These are phyloP conservation scores for Drosophila mettleri DNA, from an alignment of 2,888 invertebrate genomes.

Conservation along the genomic window DNA sequence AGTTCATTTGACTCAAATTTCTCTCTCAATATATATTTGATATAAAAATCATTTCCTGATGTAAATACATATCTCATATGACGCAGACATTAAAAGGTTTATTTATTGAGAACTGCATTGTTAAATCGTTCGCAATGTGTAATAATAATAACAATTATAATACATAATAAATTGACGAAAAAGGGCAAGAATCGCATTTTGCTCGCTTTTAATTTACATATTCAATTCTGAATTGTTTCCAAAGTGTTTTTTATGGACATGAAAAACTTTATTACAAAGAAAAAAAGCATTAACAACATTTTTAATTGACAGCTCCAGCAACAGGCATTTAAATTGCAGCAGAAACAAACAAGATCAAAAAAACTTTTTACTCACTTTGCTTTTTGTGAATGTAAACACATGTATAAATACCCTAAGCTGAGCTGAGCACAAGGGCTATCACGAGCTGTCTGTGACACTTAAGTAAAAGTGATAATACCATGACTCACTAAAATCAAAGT, in stretches of 20 bases:
- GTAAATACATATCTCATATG: not conserved
- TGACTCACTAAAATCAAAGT: not conserved
- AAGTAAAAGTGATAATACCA: not conserved
- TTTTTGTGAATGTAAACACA: conserved; percentile 10
- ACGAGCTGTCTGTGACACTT: not conserved
- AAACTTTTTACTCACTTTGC: conserved; percentile 38
- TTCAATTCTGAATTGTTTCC: conserved; percentile 1
- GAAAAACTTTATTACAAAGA: conserved; percentile 8
- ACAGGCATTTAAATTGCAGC: conserved; percentile 36
- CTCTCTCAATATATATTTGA: too few species aligned
- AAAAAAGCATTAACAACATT: conserved; percentile 43
- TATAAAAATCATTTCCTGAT: too few species aligned
- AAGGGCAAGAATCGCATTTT: not conserved
- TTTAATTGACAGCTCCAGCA: conserved; percentile 57
- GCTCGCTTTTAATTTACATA: not conserved
- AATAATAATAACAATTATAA: conserved; percentile 9
- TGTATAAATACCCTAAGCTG: not conserved
- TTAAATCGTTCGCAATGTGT: not conserved
- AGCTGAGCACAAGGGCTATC: not conserved
- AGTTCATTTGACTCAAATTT: too few species aligned
- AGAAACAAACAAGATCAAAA: conserved; percentile 32
- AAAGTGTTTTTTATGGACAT: not conserved
- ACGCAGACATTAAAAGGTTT: not conserved
- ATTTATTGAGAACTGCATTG: not conserved
- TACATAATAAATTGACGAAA: not conserved